Conservation (phyloP, 1,140 invertebrate species). For the Cepaea nemoralis region DNA sequence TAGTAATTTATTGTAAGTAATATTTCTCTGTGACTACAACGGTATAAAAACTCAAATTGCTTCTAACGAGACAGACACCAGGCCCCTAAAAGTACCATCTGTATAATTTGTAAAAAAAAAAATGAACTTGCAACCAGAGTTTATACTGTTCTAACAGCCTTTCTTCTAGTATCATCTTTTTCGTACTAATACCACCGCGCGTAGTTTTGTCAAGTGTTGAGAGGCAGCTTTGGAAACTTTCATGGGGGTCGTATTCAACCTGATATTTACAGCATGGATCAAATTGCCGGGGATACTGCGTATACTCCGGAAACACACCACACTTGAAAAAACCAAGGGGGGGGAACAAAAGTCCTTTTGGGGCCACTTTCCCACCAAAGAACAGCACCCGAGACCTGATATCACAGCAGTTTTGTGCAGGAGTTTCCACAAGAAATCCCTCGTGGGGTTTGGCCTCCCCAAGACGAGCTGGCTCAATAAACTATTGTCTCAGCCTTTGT, state of each 20-base stretch:
- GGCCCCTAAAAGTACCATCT: constrained; percentile 72
- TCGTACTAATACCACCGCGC: constrained; percentile 80
- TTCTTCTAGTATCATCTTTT: constrained; percentile 80
- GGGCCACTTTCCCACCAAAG: constrained; percentile 80
- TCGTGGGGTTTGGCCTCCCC: constrained; percentile 92
- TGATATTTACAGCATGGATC: constrained; percentile 94
- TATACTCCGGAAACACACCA: constrained; percentile 87
- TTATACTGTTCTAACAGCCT: constrained; percentile 80
- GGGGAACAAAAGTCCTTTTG: constrained; percentile 78
- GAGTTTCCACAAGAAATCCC: constrained; percentile 95
- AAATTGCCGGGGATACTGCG: constrained; percentile 89
- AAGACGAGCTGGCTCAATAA: constrained; percentile 89
- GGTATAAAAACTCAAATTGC: neutral
- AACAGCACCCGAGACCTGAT: constrained; percentile 82
- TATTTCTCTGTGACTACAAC: neutral
- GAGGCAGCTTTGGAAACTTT: constrained; percentile 75
- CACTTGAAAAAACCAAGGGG: constrained; percentile 80
- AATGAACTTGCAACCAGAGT: constrained; percentile 78
- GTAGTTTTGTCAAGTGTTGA: constrained; percentile 79
- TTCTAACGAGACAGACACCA: neutral
- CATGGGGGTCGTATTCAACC: constrained; percentile 78
- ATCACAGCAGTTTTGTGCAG: constrained; percentile 91
- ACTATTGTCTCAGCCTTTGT: constrained; percentile 85
- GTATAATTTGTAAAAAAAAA: constrained; percentile 80
- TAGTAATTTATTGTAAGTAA: neutral